Percentiles rank a stretch among this genome's conserved stretches.
Evolutionary conservation across 2,888 invertebrate species (phyloP).

Genomic region (Phorcus lineatus): DNA sequence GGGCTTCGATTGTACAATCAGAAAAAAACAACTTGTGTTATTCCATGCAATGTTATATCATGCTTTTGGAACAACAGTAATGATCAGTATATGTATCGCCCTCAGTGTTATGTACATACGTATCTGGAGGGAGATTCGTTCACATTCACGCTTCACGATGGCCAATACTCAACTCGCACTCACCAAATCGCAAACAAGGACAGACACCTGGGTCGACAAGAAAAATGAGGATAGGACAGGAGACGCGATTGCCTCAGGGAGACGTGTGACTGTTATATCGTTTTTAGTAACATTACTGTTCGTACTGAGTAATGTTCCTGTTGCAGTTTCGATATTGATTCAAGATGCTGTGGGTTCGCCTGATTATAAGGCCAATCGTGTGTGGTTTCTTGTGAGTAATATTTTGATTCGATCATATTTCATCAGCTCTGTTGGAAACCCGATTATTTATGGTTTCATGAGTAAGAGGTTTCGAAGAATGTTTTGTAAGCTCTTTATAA

Average conservation of each 20-base stretch:
- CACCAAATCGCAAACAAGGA: not conserved
- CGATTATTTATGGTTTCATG: slow-evolving; percentile 57
- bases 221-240: not conserved
- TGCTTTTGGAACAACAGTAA: slow-evolving; percentile 8
- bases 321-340: slow-evolving; percentile 48
- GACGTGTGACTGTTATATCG: slow-evolving; percentile 42
- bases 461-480: slow-evolving; percentile 50
- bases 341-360: slow-evolving; percentile 43
- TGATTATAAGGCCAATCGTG: slow-evolving; percentile 34
- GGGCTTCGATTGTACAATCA: slow-evolving; percentile 41
- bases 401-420: slow-evolving; percentile 60
- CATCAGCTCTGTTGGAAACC: slow-evolving; percentile 57
- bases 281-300: slow-evolving; percentile 57
- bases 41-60: slow-evolving; percentile 36
- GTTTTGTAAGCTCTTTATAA: not conserved
- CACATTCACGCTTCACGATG: not conserved
- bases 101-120: not conserved
- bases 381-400: slow-evolving; percentile 46
- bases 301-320: slow-evolving; percentile 56
- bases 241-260: not conserved
- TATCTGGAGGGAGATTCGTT: not conserved
- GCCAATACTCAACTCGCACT: not conserved
- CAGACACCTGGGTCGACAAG: not conserved
- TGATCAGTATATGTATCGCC: slow-evolving; percentile 13
- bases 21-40: slow-evolving; percentile 23